phyloP scores from a whole-genome alignment of 2,888 invertebrate genomes.

The Acanthosepion esculentum region DNA sequence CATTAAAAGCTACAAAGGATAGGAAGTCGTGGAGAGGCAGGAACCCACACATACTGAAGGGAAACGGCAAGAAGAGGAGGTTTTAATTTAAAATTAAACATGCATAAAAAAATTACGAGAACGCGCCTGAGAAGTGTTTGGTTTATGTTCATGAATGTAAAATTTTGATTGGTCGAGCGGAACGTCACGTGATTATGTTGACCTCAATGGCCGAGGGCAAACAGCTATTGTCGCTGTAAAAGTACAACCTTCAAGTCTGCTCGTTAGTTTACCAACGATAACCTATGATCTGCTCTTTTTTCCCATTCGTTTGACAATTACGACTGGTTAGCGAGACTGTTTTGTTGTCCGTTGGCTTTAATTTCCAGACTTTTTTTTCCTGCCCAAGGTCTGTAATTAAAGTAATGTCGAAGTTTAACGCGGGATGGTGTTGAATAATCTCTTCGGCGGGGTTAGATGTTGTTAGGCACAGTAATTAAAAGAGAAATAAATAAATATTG shows the following conservation, averaged over 20 bases:
- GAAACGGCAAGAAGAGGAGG: too few relatives aligned
- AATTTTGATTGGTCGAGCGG: not conserved
- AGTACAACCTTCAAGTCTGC: conserved; percentile 33
- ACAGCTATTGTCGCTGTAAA: not conserved
- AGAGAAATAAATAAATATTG: too few relatives aligned
- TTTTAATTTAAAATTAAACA: not conserved
- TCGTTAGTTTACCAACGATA: not conserved
- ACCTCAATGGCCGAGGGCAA: not conserved
- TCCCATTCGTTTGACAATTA: not conserved
- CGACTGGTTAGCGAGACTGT: not conserved
- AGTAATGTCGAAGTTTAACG: not conserved
- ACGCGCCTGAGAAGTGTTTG: not conserved
- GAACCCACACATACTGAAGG: too few relatives aligned
- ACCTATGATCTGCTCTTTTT: conserved; percentile 11
- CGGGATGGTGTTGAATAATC: not conserved
- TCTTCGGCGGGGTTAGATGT: not conserved
- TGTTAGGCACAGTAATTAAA: not conserved
- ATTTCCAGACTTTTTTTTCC: not conserved
- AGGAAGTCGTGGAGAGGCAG: too few relatives aligned
- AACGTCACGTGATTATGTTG: not conserved
- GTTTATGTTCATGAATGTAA: not conserved
- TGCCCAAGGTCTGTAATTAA: not conserved
- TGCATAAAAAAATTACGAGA: not conserved
- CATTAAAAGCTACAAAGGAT: too few relatives aligned
- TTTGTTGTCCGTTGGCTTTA: not conserved